Evolutionary conservation across 2,113 vertebrate species (phyloP), one percentile per base, ranked within the genome.

Genomic region (Lophura nycthemera): DNA sequence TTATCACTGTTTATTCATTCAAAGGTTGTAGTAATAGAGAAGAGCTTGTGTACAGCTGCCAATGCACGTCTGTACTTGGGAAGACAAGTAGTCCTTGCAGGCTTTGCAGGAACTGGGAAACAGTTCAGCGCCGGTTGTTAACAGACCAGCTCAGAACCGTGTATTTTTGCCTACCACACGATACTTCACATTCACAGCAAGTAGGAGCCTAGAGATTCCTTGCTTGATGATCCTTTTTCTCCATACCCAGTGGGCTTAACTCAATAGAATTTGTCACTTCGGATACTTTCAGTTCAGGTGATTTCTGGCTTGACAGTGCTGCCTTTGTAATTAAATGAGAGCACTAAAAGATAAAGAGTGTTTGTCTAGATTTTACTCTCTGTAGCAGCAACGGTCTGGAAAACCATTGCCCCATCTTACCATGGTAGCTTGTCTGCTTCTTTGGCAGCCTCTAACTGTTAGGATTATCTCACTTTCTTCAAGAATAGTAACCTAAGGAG

Each of bases 1-100:
- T 95, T 96, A 96, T 94, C 96, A 66, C 57, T 95, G 73, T 95
- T 96, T 97, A 90, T 86, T 88, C 94, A 95, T 95, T 82, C 83
- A 59, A 24, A 84, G 70, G 60, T 73, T 78, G 73, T 47, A 69
- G 70, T 79, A 81, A 78, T 7, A 82, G 70, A 75, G 76, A 48
- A 88, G 54, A 78, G 40, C 80, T 92, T 74, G 54, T 56, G 52
- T 61, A 86, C 65, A 88, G 79, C 85, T 86, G 54, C 61, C 81
- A 54, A 40, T 52, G 22, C 47, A 24, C 47, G 66, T 43, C 73
- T 61, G 47, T 48, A 50, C 76, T 64, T 65, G n/a, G 65, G 69
- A 86, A 90, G 60, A 71, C 61, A 69, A 80, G 59, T 8, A 6
- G 60, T 40, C 50, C 30, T 80, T 0, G 1, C 85, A 70, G 59